phyloP scores from a whole-genome alignment of 1,140 invertebrate genomes.

The Branchinecta lindahli region DNA sequence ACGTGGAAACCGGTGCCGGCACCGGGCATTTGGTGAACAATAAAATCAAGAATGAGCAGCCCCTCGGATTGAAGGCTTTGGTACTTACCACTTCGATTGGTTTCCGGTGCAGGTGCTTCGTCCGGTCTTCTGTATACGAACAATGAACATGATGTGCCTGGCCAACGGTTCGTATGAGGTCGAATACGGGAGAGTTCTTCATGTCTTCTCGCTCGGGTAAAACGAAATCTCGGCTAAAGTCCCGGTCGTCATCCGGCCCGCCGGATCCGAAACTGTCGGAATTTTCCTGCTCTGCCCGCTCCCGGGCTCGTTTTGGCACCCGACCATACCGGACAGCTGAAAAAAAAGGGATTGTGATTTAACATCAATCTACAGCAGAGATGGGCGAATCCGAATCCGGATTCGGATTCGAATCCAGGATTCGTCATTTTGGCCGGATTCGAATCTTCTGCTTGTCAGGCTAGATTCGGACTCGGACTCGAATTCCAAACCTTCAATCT shows the following conservation, averaged over 20 bases:
- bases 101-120: conserved; percentile 48
- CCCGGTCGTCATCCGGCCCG: conserved; percentile 26
- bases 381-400: too few relatives aligned
- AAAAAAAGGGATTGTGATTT: conserved; percentile 7
- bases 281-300: conserved; percentile 35
- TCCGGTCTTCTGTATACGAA: conserved; percentile 72
- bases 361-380: too few relatives aligned
- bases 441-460: too few relatives aligned
- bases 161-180: conserved; percentile 69
- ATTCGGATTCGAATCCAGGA: too few relatives aligned
- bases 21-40: too few relatives aligned
- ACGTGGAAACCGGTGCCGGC: too few relatives aligned
- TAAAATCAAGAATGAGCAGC: too few relatives aligned
- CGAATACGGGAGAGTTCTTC: conserved; percentile 43
- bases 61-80: not conserved
- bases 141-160: conserved; percentile 80
- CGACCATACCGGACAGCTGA: conserved; percentile 87
- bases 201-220: not conserved
- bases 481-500: too few relatives aligned
- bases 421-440: too few relatives aligned
- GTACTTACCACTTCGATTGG: conserved; percentile 47
- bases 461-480: too few relatives aligned
- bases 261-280: conserved; percentile 22
- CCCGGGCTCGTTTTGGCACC: conserved; percentile 80
- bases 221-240: not conserved